Conservation (phyloP, 2,113 vertebrate species). For the Onychostoma macrolepis region DNA sequence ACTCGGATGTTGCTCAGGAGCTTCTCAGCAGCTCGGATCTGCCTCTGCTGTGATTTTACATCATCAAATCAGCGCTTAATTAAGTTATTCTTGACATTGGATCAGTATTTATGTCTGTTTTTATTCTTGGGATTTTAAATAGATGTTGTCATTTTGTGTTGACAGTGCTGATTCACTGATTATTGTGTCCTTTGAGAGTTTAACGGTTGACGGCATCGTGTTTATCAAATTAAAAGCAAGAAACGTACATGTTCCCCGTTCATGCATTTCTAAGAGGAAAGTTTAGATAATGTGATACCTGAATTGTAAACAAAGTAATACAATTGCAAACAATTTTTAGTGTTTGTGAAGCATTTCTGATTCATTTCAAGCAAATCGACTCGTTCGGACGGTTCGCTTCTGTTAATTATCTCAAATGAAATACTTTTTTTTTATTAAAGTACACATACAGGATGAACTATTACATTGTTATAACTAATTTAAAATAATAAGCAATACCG, state of each 20-base stretch:
- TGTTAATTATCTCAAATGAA: neutral
- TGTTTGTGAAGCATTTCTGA: neutral
- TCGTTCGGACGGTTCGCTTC: neutral
- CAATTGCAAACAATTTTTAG: too few species aligned
- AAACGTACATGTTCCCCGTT: neutral
- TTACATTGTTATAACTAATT: too few species aligned
- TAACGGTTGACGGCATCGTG: neutral
- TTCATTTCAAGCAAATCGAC: neutral
- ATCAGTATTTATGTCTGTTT: neutral
- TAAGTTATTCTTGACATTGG: neutral
- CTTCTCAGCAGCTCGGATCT: slow-evolving; percentile 69
- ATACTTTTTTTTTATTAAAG: neutral
- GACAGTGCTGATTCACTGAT: neutral
- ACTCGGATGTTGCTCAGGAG: slow-evolving; percentile 61
- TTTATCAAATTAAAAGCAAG: neutral
- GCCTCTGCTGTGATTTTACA: slow-evolving; percentile 57
- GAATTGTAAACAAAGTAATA: too few species aligned
- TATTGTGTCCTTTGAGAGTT: neutral
- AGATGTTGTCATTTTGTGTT: neutral
- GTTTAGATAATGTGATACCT: too few species aligned
- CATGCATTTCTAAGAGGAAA: too few species aligned
- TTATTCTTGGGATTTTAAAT: neutral
- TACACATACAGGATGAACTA: too few species aligned
- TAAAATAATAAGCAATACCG: too few species aligned
- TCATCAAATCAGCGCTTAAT: neutral